Evolutionary conservation across 2,113 vertebrate species (phyloP).

Genomic region (Strigops habroptila): DNA sequence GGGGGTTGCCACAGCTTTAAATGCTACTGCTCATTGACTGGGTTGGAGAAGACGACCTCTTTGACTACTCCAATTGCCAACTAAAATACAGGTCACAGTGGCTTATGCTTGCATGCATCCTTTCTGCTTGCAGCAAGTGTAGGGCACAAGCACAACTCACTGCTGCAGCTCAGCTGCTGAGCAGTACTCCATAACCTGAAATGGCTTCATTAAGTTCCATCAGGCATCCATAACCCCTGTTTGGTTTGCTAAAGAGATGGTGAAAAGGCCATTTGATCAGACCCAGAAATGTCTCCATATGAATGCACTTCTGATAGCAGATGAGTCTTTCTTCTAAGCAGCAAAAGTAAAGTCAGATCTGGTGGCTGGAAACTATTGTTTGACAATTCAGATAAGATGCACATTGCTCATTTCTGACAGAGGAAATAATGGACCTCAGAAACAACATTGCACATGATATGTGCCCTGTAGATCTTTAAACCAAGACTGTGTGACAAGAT

Average conservation of each 20-base stretch:
- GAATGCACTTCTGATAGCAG: neutral
- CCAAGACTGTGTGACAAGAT: neutral
- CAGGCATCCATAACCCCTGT: neutral
- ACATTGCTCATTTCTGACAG: neutral
- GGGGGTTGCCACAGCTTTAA: neutral
- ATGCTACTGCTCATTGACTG: neutral
- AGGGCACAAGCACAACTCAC: neutral
- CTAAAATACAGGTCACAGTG: neutral
- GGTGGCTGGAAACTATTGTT: neutral
- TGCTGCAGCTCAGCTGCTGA: neutral
- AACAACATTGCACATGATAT: neutral
- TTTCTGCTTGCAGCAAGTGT: neutral
- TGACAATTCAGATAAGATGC: neutral
- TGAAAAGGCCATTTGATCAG: neutral
- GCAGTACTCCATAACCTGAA: neutral
- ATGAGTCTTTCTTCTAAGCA: neutral
- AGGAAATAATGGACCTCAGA: neutral
- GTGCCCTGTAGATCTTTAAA: neutral
- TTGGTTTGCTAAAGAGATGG: neutral
- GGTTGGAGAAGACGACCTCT: neutral
- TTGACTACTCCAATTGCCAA: neutral
- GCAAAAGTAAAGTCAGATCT: neutral
- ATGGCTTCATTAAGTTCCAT: neutral
- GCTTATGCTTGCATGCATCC: neutral
- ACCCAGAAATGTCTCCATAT: neutral